Evolutionary conservation across 2,888 invertebrate species (phyloP).

Genomic region (Cabera pusaria): DNA sequence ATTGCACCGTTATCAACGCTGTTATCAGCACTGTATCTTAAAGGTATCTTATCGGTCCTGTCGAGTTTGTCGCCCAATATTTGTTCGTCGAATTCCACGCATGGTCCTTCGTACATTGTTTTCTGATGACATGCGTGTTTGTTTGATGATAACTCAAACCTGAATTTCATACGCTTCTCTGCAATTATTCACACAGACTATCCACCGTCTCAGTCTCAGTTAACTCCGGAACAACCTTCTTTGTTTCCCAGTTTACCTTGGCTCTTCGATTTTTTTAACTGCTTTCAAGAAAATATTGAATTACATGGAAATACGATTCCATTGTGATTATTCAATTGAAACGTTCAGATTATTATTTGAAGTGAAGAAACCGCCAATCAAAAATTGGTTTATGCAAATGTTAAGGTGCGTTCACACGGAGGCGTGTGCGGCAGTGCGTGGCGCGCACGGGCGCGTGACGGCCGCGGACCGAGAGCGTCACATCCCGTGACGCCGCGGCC

Average conservation of each 20-base stretch:
- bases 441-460: constrained; percentile 28
- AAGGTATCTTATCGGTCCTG: constrained; percentile 37
- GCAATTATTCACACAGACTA: not conserved
- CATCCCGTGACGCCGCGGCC: constrained; percentile 54
- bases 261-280: constrained; percentile 1
- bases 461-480: constrained; percentile 49
- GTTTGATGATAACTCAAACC: constrained; percentile 2
- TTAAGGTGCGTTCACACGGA: constrained; percentile 67
- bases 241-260: constrained; percentile 3
- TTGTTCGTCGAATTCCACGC: constrained; percentile 54
- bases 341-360: constrained; percentile 19
- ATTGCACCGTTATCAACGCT: constrained; percentile 41
- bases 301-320: constrained; percentile 7
- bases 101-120: constrained; percentile 45
- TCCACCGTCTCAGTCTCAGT: not conserved
- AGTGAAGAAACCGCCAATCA: constrained; percentile 31
- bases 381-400: constrained; percentile 59
- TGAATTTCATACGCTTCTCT: not conserved
- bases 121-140: constrained; percentile 38
- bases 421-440: constrained; percentile 48
- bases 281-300: constrained; percentile 5
- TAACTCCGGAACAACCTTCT: constrained; percentile 1
- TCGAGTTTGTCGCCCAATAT: constrained; percentile 51
- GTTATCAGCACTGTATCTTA: constrained; percentile 34
- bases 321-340: constrained; percentile 19